Evolutionary conservation across 2,797 vertebrate species (phyloP), one percentile per base, ranked within the genome.

Genomic region (Mastacembelus armatus): DNA sequence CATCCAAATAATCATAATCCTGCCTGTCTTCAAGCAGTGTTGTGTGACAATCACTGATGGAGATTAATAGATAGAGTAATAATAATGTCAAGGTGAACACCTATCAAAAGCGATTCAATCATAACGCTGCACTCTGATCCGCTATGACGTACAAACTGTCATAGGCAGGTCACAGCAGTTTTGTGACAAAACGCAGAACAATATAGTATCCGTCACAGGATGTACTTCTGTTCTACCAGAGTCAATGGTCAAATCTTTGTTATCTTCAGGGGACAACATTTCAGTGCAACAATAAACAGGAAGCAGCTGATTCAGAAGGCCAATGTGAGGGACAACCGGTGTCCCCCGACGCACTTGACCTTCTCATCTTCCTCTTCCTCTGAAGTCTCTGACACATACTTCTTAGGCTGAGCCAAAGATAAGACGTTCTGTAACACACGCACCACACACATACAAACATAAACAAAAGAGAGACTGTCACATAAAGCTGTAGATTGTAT

Each of bases 251-350:
- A 74, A 72, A 70, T 45, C 45, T 61, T 70, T 48, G 65, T 85
- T 88, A 86, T 92, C 80, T 85, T 52, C 57, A 45, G 27, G 42
- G 74, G 69, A 80, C 74, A 83, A 87, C 84, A 81, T 54, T 47
- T 54, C 36, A 19, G 62, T 1, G 50, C 58, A 79, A 90, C 88
- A 85, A 82, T 90, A 94, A 94, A 93, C 92, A 92, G 93, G 93
- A 94, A 93, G 88, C 87, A 91, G 92, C 86, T 91, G 87, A 94
- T 84, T 45, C 65, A 58, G 66, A 26, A 68, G 30, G 79, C 45
- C 49, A 22, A 59, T 15, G 30, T 29, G 50, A 76, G 49, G 58
- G 50, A 57, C 16, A 19, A 74, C 78, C 85, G 87, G 85, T 86
- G 82, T 86, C 64, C 64, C 65, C 54, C 19, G 1, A 74, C 26